Evolutionary conservation across 2,797 vertebrate genomes (phyloP).

Genomic region (Jordanella pulchra): DNA sequence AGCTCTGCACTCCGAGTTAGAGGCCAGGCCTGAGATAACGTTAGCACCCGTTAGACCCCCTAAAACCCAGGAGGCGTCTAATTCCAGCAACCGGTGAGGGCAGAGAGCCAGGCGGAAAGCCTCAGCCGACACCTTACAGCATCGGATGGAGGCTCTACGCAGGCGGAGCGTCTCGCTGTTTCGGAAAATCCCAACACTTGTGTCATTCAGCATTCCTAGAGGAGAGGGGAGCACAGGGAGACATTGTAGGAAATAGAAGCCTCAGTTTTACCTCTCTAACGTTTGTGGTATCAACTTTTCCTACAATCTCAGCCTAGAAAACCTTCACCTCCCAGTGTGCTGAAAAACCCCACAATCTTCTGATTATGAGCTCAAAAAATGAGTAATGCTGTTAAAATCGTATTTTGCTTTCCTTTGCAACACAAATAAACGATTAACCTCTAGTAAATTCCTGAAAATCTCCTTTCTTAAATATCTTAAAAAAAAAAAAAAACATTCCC

Average conservation of each 20-base stretch:
- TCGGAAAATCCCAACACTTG: slow-evolving; percentile 91
- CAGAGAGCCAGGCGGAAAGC: slow-evolving; percentile 90
- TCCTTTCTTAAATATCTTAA: not conserved
- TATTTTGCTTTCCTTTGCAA: not conserved
- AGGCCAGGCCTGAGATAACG: slow-evolving; percentile 86
- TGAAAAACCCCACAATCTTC: slow-evolving; percentile 9
- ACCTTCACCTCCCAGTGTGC: not conserved
- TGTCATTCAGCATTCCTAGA: slow-evolving; percentile 89
- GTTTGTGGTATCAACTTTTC: slow-evolving; percentile 39
- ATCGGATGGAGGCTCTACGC: slow-evolving; percentile 86
- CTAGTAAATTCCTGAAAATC: not conserved
- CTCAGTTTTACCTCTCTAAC: slow-evolving; percentile 34
- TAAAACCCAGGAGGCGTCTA: slow-evolving; percentile 88
- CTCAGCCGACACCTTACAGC: slow-evolving; percentile 86
- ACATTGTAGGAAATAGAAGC: slow-evolving; percentile 40
- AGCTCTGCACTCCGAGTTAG: slow-evolving; percentile 87
- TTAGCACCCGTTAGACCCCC: slow-evolving; percentile 88
- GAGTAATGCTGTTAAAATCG: not conserved
- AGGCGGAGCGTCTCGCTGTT: slow-evolving; percentile 86
- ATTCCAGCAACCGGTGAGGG: slow-evolving; percentile 90
- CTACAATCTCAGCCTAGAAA: slow-evolving; percentile 22
- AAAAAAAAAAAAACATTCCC: not conserved
- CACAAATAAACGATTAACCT: not conserved
- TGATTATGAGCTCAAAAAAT: not conserved
- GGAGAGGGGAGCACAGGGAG: slow-evolving; percentile 38